Percentiles rank a stretch among this genome's conserved stretches.
These are phyloP conservation scores for Camelus bactrianus DNA, from an alignment of 2,113 vertebrate species.

Conservation along the genomic window DNA sequence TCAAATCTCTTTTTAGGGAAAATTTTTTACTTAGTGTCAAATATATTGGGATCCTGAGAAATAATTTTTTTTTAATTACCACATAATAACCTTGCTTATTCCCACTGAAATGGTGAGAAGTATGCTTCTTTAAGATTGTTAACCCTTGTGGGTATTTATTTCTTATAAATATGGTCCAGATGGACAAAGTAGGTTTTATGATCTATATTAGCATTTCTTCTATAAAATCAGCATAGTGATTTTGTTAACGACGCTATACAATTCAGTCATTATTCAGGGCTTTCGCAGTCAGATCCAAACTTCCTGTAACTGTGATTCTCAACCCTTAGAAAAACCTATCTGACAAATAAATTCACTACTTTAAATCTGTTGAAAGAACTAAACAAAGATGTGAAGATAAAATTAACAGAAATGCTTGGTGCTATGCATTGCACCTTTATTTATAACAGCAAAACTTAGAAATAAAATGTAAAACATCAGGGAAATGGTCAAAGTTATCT, in stretches of 20 bases:
- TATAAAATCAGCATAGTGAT: background rate
- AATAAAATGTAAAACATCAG: background rate
- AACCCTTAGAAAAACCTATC: background rate
- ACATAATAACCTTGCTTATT: accelerated
- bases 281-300: background rate
- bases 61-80: background rate
- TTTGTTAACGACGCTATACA: background rate
- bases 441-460: background rate
- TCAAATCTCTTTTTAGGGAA: accelerated
- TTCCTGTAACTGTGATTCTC: background rate
- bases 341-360: background rate
- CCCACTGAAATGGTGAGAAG: background rate
- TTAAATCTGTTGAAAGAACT: background rate
- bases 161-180: background rate
- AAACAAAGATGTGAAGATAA: too few relatives aligned
- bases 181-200: background rate
- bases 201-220: background rate
- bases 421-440: background rate
- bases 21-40: background rate
- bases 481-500: too few relatives aligned
- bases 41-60: accelerated
- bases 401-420: background rate
- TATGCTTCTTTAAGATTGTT: background rate
- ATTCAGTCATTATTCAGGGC: background rate
- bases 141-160: background rate